Evolutionary conservation across 2,113 vertebrate genomes (phyloP).

Genomic region (Penelope pileata): DNA sequence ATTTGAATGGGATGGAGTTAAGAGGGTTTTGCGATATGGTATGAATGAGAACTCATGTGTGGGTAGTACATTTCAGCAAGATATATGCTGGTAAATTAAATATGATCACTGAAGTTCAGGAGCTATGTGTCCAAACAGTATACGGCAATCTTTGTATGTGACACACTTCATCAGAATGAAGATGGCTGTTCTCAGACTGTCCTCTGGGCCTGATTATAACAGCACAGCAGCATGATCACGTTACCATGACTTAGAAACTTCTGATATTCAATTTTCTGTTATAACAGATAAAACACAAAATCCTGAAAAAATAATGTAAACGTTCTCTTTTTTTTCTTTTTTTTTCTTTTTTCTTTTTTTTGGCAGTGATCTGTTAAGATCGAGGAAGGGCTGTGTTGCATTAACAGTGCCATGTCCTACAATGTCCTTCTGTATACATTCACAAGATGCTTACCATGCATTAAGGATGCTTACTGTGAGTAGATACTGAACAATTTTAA

Average conservation of each 20-base stretch:
- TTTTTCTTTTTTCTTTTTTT: accelerated
- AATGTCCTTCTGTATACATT: not conserved
- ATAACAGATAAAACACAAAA: not conserved
- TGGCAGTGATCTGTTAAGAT: not conserved
- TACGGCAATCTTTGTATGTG: not conserved
- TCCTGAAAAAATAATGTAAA: not conserved
- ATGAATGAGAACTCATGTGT: not conserved
- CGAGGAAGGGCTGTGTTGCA: not conserved
- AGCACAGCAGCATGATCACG: not conserved
- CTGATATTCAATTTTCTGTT: not conserved
- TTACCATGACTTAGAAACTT: not conserved
- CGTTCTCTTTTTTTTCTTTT: accelerated
- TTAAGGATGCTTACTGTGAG: not conserved
- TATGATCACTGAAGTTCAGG: not conserved
- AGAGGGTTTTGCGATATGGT: not conserved
- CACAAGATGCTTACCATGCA: too few relatives aligned
- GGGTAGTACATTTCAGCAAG: not conserved
- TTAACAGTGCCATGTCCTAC: not conserved
- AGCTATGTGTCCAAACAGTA: not conserved
- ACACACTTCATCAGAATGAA: not conserved
- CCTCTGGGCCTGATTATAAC: not conserved
- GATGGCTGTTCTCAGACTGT: not conserved
- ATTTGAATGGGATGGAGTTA: not conserved
- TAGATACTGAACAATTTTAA: not conserved
- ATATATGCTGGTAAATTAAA: not conserved